Evolutionary conservation across 2,797 vertebrate species (phyloP).

Genomic region (Lepilemur ruficaudatus): DNA sequence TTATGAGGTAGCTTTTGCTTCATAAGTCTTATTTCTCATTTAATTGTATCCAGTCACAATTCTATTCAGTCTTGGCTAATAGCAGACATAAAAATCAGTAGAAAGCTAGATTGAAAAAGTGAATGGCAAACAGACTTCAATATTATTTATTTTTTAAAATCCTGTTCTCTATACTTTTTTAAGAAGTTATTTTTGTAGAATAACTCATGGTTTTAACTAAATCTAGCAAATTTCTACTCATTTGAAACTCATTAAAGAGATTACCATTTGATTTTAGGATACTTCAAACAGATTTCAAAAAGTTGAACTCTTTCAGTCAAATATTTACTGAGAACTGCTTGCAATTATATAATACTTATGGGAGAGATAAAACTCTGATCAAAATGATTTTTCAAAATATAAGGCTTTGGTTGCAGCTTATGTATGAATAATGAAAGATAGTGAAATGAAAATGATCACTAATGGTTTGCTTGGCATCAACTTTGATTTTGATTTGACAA

Average conservation of each 20-base stretch:
- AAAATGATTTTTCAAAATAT: not conserved
- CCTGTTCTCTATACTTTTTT: not conserved
- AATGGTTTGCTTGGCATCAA: not conserved
- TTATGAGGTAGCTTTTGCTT: not conserved
- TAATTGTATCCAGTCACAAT: not conserved
- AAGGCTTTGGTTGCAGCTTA: not conserved
- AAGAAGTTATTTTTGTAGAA: not conserved
- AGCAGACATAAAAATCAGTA: not conserved
- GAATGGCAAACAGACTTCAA: not conserved
- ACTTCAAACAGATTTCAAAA: constrained; percentile 24
- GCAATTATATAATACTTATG: not conserved
- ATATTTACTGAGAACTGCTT: not conserved
- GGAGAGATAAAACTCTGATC: not conserved
- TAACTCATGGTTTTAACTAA: not conserved
- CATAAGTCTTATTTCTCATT: not conserved
- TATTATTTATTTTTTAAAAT: not conserved
- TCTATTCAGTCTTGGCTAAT: not conserved
- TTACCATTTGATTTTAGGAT: not conserved
- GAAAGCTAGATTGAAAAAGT: not conserved
- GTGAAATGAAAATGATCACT: not conserved
- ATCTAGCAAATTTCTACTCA: not conserved
- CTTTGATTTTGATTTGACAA: not conserved
- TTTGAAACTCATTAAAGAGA: not conserved
- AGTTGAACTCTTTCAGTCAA: not conserved
- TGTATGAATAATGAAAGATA: not conserved